Base-by-base conservation (phyloP, 2,888 invertebrate genomes). In the Melitaea athalia region DNA sequence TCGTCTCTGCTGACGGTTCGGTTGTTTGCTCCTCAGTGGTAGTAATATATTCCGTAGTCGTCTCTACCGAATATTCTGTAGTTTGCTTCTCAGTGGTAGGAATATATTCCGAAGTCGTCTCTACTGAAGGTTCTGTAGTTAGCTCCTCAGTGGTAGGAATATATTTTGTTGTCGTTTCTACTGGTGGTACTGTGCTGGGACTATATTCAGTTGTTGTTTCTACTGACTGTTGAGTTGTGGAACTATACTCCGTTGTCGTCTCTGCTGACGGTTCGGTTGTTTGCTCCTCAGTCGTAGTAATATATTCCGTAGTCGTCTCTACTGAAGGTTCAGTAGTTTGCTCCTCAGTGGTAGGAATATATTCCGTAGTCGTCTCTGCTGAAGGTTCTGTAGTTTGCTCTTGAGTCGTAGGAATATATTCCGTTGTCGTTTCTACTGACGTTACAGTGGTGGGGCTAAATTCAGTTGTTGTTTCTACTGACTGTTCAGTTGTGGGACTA, bases 21-120 rank as follows among this genome's bases (percentile, higher is more conserved):
- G 52, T 52, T 17, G 52, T 52, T 15, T 49, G 12, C 3, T n/a
- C n/a, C 6, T n/a, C 42, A 38, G 67, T 59, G 59, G 67, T 63
- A 10, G 60, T 5, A 0, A 0, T 38, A 8, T 38, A 38, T 5
- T 38, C 8, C 38, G 38, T 38, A 3, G 38, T 38, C 4, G 8
- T 62, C 8, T 67, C 57, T 12, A 17, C 31, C 0, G 63, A n/a
- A 0, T 45, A 10, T 5, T 43, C 12, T 3, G 24, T 24, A 1
- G 24, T 24, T 24, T 24, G 24, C 24, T 24, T 3, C 3, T 24
- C 24, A 24, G 64, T 64, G 0, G 50, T 50, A 10, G 59, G 59
- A 49, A 14, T 11, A 5, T 38, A 38, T 38, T 38, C 38, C 8
- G 31, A 52, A 11, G 64, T 64, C n/a, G 64, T 59, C n/a, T 59